Percentiles rank a stretch among this genome's conserved stretches.
These are phyloP conservation scores for Aspidoscelis tigris DNA, from an alignment of 2,113 vertebrate species.

Conservation along the genomic window DNA sequence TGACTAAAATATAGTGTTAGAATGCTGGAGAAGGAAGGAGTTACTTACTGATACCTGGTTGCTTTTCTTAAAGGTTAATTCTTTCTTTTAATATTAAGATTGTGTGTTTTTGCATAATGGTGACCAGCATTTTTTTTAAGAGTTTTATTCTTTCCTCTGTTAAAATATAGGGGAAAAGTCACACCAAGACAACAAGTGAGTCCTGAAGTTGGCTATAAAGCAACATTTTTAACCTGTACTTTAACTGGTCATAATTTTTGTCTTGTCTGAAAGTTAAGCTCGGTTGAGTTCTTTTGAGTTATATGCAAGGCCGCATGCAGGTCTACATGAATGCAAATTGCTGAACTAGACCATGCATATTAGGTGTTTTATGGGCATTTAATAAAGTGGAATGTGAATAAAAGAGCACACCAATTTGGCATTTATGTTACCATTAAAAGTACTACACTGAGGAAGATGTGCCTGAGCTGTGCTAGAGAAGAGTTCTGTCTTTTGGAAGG, in stretches of 20 bases:
- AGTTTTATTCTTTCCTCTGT: not conserved
- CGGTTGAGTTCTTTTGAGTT: not conserved
- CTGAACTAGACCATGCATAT: rapidly evolving
- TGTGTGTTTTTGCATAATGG: constrained; percentile 2
- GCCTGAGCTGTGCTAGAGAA: not conserved
- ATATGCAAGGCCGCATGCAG: not conserved
- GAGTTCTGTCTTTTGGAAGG: not conserved
- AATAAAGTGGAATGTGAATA: constrained; percentile 7
- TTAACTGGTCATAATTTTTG: not conserved
- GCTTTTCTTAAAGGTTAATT: constrained; percentile 21
- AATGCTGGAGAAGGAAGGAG: constrained; percentile 51
- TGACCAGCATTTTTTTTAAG: constrained; percentile 29
- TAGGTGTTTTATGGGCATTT: constrained; percentile 8
- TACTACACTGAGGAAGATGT: not conserved
- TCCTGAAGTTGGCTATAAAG: not conserved
- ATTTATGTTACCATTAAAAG: constrained; percentile 1
- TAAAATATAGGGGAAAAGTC: constrained; percentile 20
- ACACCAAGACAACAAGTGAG: constrained; percentile 3
- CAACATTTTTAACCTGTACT: not conserved
- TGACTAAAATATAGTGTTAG: constrained; percentile 61
- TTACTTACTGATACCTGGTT: constrained; percentile 51
- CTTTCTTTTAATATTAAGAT: constrained; percentile 27
- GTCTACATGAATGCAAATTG: not conserved
- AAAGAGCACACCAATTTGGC: not conserved
- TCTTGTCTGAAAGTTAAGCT: not conserved